Evolutionary conservation across 2,113 vertebrate species (phyloP), one percentile per base, ranked within the genome.

Genomic region (Monarcha castaneiventris): DNA sequence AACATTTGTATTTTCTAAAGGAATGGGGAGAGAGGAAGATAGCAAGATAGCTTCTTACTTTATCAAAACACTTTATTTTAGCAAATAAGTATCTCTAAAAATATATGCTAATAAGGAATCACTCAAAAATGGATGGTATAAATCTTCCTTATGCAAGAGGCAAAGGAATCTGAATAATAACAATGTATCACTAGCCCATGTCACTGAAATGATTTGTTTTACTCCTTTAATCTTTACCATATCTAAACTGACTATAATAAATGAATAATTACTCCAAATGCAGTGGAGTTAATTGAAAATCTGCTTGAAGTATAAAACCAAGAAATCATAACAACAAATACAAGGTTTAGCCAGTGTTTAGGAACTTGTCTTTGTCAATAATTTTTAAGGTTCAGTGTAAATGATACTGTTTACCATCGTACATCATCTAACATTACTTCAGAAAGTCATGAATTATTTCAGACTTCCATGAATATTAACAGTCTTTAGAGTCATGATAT

Each of bases 231-330:
- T 98, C 98, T 97, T 97, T 96, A 97, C 97, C 97, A 85, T 97
- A 98, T 98, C 98, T 98, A 98, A 98, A 97, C 97, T 98, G 98
- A 98, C 98, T 98, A 97, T 97, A 98, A 98, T 98, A 98, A 98
- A 98, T 98, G 98, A 98, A 98, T 98, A 98, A 98, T 98, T 97
- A 94, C 96, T 96, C 95, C 41, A 92, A 97, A 98, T 97, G 97
- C 95, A 94, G 97, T 97, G 86, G 90, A 97, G 97, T 97, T 98
- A 98, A 98, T 98, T 98, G 98, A 98, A 98, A 98, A 98, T 97
- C 97, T 90, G 93, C 95, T 97, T 97, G 90, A 97, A 97, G 97
- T 97, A 97, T 97, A 98, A 98, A 98, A 98, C 97, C 97, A 97
- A 98, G 98, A 98, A 98, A 97, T 98, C 97, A 96, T 97, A 98